Percentiles rank a stretch among this genome's conserved stretches.
Conservation (phyloP, 2,113 vertebrate species). For the Hassar affinis region DNA sequence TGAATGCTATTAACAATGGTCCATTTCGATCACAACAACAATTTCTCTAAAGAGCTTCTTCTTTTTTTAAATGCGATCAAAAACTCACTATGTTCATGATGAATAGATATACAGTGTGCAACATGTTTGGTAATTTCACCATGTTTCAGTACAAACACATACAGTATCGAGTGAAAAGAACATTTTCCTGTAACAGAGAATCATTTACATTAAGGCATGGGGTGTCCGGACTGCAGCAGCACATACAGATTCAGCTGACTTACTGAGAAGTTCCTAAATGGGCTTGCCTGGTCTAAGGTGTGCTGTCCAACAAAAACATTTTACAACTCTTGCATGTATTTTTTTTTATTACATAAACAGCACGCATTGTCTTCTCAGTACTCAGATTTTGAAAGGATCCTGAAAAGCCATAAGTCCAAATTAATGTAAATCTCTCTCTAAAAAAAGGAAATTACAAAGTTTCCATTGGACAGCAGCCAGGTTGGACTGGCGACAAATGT, state of each 20-base stretch:
- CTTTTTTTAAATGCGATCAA: slow-evolving; percentile 1
- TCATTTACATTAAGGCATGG: slow-evolving; percentile 78
- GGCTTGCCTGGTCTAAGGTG: neutral
- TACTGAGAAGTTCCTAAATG: slow-evolving; percentile 30
- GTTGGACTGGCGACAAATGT: neutral
- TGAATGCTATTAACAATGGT: slow-evolving; percentile 31
- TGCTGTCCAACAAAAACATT: slow-evolving; percentile 7
- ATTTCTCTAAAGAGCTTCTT: neutral
- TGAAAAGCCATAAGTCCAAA: neutral
- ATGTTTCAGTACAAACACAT: slow-evolving; percentile 58
- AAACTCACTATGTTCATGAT: slow-evolving; percentile 1
- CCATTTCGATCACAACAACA: slow-evolving; percentile 7
- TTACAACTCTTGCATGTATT: neutral
- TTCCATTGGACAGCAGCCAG: neutral
- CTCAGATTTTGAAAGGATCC: neutral
- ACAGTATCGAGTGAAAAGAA: slow-evolving; percentile 60
- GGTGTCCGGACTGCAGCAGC: slow-evolving; percentile 53
- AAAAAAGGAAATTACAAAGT: neutral
- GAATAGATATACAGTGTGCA: slow-evolving; percentile 53
- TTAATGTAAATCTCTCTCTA: neutral
- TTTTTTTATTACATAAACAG: slow-evolving; percentile 6
- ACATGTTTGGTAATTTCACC: slow-evolving; percentile 49
- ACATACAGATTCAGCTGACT: slow-evolving; percentile 7
- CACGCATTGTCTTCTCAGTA: neutral
- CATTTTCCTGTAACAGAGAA: slow-evolving; percentile 63